phyloP scores from a whole-genome alignment of 35 echinoderm and acorn worm species.

The Lytechinus pictus region DNA sequence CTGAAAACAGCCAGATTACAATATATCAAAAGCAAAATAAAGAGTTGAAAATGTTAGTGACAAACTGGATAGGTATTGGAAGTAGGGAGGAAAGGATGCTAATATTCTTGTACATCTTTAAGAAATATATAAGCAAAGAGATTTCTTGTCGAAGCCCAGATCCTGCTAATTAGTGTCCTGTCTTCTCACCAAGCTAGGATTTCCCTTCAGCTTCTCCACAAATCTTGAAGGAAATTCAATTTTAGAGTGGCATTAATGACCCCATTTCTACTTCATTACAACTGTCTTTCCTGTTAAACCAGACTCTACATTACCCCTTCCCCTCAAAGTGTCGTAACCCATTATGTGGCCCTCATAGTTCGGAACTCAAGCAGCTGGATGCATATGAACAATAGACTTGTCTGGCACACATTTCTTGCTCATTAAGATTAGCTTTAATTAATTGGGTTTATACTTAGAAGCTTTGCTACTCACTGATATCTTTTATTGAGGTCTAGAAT shows the following conservation, averaged over 20 bases:
- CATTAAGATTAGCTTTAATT: neutral
- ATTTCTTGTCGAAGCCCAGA: neutral
- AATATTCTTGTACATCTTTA: neutral
- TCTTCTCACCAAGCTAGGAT: neutral
- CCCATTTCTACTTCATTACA: neutral
- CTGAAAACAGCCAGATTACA: neutral
- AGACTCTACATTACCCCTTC: neutral
- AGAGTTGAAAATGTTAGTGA: neutral
- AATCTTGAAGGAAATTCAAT: neutral
- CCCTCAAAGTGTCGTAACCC: neutral
- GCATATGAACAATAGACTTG: neutral
- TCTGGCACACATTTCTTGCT: neutral
- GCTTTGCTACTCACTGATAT: neutral
- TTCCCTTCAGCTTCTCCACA: neutral
- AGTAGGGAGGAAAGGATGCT: neutral
- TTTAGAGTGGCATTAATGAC: conserved; percentile 18
- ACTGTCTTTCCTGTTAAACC: neutral
- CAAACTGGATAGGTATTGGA: neutral
- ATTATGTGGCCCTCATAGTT: neutral
- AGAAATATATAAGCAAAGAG: neutral
- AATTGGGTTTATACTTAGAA: neutral
- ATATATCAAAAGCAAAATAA: neutral
- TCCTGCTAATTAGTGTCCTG: neutral
- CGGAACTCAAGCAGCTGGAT: neutral
- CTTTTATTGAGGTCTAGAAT: neutral